A percentile compares a stretch with the other conserved stretches of the same genome.
Conservation (phyloP, 2,888 invertebrate genomes). For the Neria commutata region DNA sequence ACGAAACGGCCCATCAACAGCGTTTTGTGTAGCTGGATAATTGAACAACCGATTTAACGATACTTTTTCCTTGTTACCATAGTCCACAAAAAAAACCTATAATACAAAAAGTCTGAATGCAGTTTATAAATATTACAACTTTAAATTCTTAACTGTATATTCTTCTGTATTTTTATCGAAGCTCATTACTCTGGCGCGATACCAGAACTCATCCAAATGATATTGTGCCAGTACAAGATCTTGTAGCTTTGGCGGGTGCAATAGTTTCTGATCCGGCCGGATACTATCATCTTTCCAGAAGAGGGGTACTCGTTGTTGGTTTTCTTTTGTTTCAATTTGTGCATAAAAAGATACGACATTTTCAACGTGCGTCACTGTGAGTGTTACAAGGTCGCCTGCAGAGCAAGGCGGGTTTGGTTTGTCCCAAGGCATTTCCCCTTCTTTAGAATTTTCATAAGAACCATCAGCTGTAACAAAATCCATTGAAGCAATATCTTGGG, state of each 20-base stretch:
- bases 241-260: conserved; percentile 15
- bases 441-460: background rate
- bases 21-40: conserved; percentile 23
- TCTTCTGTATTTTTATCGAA: conserved; percentile 9
- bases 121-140: too few species aligned
- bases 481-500: background rate
- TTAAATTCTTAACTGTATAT: background rate
- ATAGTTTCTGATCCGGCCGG: conserved; percentile 10
- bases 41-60: conserved; percentile 24
- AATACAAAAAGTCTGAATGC: background rate
- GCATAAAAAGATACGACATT: conserved; percentile 32
- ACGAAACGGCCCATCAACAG: conserved; percentile 24
- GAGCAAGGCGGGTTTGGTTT: too few species aligned
- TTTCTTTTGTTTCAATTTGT: conserved; percentile 25
- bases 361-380: conserved; percentile 27
- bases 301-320: conserved; percentile 13
- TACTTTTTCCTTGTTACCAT: conserved; percentile 34
- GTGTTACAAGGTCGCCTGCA: conserved; percentile 9
- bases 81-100: conserved; percentile 38
- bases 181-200: conserved; percentile 32
- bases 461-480: background rate
- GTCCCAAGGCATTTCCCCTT: too few species aligned
- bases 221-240: conserved; percentile 33
- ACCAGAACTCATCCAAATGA: conserved; percentile 33
- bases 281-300: conserved; percentile 31